Percentiles rank a stretch among this genome's conserved stretches.
Evolutionary conservation across 2,797 vertebrate genomes (phyloP).

Genomic region (Pantherophis vulpinus): DNA sequence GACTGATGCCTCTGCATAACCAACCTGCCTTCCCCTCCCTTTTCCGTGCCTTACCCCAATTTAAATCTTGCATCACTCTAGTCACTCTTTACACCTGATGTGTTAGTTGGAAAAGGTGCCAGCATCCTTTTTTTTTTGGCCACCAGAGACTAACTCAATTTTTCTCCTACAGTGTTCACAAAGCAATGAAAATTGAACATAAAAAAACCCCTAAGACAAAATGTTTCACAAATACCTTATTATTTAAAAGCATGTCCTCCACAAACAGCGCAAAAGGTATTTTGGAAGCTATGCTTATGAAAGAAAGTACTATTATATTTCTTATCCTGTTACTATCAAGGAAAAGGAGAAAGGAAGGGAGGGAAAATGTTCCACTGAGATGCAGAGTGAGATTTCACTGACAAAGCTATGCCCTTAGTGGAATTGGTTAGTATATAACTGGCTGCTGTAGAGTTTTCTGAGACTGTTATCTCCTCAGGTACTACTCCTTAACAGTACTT

Average conservation of each 20-base stretch:
- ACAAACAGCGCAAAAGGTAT: not conserved
- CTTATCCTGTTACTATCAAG: not conserved
- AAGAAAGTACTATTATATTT: conserved; percentile 6
- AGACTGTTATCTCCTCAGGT: not conserved
- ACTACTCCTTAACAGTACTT: not conserved
- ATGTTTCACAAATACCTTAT: not conserved
- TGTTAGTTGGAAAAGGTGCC: not conserved
- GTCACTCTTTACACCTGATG: not conserved
- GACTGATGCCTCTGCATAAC: not conserved
- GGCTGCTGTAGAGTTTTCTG: accelerated
- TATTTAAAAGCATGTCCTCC: not conserved
- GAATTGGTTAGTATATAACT: not conserved
- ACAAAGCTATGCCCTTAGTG: not conserved
- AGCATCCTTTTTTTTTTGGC: not conserved
- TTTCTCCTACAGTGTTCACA: not conserved
- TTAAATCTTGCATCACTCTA: not conserved
- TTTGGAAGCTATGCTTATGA: not conserved
- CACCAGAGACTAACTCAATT: not conserved
- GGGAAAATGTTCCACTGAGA: not conserved
- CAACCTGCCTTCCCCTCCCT: not conserved
- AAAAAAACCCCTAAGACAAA: not conserved
- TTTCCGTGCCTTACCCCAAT: not conserved
- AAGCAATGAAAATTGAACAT: not conserved
- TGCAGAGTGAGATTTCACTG: not conserved
- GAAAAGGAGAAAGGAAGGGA: not conserved